Base-by-base conservation (phyloP, 2,113 vertebrate species). In the Paedocypris sp. region DNA sequence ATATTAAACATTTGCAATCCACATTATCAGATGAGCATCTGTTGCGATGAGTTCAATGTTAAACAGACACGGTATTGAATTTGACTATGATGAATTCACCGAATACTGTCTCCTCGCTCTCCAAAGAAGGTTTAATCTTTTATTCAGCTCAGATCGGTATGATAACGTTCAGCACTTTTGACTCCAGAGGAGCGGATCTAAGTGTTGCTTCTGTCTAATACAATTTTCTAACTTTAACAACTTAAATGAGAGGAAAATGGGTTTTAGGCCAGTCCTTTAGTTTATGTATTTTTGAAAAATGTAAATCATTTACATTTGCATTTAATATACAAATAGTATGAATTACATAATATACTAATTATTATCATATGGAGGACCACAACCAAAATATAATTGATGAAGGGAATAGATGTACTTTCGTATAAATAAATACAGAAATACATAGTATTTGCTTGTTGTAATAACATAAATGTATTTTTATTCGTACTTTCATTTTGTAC, bases 71-170 rank as follows among this genome's bases (percentile, higher is more conserved):
- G 33, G 15, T 13, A 16, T 47, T 56, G 42, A 42, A 64, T 65
- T 53, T 67, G 50, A 67, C 69, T 67, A 38, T 26, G 20, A 13
- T 41, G 3, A 19, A 48, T 53, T 72, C 48, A 52, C 42, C 23
- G 29, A 56, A 19, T 22, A 23, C 28, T 13, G 10, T 52, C 22
- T 45, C 48, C 26, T n/a, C n/a, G n/a, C n/a, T 57, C 48, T 22
- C 51, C 5, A 19, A 53, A 42, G 36, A 49, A 33, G 50, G 28
- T 32, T 59, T 45, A 28, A 64, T 69, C 66, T 69, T 69, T 72
- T 67, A 72, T 72, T 69, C 66, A 72, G 45, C 26, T 31, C 49
- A 38, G 38, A 41, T 28, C 18, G 32, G 39, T 46, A 29, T 12
- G 9, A 18, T 25, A 52, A 50, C 47, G 36, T 32, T 16, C 9